A percentile compares a stretch with the other conserved stretches of the same genome.
These are phyloP conservation scores for Scaptomyza caliginosa DNA, from an alignment of 2,888 invertebrate genomes.

Conservation along the genomic window DNA sequence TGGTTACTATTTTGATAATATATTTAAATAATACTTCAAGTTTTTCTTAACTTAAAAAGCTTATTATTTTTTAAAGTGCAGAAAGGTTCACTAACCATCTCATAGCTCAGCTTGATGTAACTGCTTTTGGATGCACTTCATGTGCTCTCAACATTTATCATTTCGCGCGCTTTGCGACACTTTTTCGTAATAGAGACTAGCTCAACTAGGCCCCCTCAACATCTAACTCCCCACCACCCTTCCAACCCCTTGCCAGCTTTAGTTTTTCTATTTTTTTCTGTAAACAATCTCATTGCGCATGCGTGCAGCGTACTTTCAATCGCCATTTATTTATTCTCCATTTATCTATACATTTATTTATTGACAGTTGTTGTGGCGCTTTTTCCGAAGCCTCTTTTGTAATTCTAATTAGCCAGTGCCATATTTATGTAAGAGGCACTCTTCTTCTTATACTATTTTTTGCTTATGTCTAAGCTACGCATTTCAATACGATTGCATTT, in stretches of 20 bases:
- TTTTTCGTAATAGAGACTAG: slow-evolving; percentile 60
- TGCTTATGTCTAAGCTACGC: not conserved
- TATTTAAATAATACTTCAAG: too few relatives aligned
- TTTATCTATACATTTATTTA: slow-evolving; percentile 78
- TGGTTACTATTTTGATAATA: too few relatives aligned
- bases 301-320: slow-evolving; percentile 69
- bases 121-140: slow-evolving; percentile 57
- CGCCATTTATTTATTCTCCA: slow-evolving; percentile 76
- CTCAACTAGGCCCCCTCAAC: not conserved
- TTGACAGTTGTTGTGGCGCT: slow-evolving; percentile 65
- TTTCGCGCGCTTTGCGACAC: slow-evolving; percentile 74
- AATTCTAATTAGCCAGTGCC: slow-evolving; percentile 71
- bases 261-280: not conserved
- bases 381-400: slow-evolving; percentile 72
- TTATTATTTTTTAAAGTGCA: not conserved
- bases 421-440: slow-evolving; percentile 62
- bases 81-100: not conserved
- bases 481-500: slow-evolving; percentile 53
- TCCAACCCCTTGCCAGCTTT: slow-evolving; percentile 1
- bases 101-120: not conserved
- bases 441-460: not conserved
- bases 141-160: slow-evolving; percentile 67
- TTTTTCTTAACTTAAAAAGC: too few relatives aligned
- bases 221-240: not conserved
- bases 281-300: slow-evolving; percentile 54